phyloP scores from a whole-genome alignment of 2,888 invertebrate species.

The Meganola albula region DNA sequence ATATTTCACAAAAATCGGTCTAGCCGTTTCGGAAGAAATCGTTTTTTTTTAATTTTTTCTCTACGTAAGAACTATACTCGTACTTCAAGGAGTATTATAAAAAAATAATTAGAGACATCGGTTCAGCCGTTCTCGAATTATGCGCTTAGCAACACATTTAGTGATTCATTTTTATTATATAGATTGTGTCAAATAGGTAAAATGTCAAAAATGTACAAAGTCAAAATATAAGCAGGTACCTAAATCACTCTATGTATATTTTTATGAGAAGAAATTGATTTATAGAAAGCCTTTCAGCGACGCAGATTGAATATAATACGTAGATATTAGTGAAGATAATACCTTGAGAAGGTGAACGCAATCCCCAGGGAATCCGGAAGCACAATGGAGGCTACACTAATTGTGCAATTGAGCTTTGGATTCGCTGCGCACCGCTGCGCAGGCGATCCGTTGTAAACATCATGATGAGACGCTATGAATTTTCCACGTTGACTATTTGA shows the following conservation, averaged over 20 bases:
- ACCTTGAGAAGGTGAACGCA: conserved; percentile 37
- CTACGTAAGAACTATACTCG: too few species aligned
- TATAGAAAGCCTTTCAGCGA: background rate
- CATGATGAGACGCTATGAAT: conserved; percentile 23
- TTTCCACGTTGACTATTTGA: conserved; percentile 31
- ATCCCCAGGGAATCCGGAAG: conserved; percentile 70
- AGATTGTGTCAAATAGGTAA: too few species aligned
- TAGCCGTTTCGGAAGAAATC: too few species aligned
- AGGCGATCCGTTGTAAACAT: conserved; percentile 29
- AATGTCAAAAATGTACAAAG: too few species aligned
- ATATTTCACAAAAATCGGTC: too few species aligned
- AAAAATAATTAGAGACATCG: too few species aligned
- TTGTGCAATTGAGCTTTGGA: conserved; percentile 65
- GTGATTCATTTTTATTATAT: too few species aligned
- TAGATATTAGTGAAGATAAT: conserved; percentile 22
- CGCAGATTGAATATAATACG: background rate
- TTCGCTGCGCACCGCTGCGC: conserved; percentile 36
- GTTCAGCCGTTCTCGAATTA: too few species aligned
- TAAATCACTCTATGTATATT: background rate
- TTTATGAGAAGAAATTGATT: background rate
- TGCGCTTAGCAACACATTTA: too few species aligned
- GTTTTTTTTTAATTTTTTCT: too few species aligned
- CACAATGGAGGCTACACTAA: conserved; percentile 49
- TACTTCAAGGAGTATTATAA: too few species aligned
- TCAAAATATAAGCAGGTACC: too few species aligned